These are phyloP conservation scores for Zapus hudsonius DNA, from an alignment of 2,113 vertebrate species.

Conservation along the genomic window DNA sequence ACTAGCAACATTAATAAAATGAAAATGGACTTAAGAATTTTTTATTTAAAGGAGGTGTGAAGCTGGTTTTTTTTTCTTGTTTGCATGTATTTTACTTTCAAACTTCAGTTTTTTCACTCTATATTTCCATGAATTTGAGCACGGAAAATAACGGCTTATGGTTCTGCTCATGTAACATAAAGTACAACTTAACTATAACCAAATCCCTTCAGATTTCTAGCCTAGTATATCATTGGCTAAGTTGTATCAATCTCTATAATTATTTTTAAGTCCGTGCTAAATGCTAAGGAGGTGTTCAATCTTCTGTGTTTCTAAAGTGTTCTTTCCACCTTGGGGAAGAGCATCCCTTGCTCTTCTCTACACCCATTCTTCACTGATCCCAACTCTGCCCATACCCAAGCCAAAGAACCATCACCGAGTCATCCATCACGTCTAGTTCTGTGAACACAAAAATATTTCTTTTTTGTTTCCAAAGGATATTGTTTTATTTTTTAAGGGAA, in stretches of 20 bases:
- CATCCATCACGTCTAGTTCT: constrained; percentile 52
- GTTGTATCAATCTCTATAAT: constrained; percentile 19
- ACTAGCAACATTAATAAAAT: constrained; percentile 87
- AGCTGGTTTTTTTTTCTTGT: constrained; percentile 59
- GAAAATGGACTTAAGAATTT: constrained; percentile 78
- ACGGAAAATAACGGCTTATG: constrained; percentile 12
- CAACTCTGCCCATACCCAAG: neutral
- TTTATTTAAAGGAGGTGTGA: constrained; percentile 72
- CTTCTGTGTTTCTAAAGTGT: constrained; percentile 52
- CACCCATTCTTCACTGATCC: constrained; percentile 1
- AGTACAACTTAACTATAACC: neutral
- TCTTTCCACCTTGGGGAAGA: constrained; percentile 37
- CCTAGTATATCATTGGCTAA: constrained; percentile 31
- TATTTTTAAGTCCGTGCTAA: constrained; percentile 50
- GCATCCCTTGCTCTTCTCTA: constrained; percentile 16
- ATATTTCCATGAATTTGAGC: constrained; percentile 49
- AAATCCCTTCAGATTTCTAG: constrained; percentile 33
- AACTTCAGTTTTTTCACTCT: constrained; percentile 62
- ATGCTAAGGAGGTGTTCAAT: constrained; percentile 32
- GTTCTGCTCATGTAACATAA: constrained; percentile 44
- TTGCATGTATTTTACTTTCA: constrained; percentile 38
- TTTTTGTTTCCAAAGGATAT: constrained; percentile 51
- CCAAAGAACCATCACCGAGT: constrained; percentile 65
- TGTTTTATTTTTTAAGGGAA: neutral
- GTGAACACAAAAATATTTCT: neutral